phyloP scores from a whole-genome alignment of 92 coral and sea anemone genomes.

The Siderastrea siderea region DNA sequence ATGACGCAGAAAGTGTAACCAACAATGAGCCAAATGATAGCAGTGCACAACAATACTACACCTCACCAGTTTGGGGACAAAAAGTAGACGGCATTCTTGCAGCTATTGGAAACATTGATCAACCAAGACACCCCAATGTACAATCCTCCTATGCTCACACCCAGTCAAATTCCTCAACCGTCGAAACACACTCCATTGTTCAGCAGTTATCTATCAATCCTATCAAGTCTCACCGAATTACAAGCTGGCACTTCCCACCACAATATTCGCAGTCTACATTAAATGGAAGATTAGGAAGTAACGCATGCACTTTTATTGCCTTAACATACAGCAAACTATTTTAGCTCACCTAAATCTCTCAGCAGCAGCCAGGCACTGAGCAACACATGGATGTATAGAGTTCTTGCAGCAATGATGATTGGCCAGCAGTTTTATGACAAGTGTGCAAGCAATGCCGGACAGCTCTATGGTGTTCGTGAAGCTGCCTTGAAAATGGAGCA shows the following conservation, averaged over 20 bases:
- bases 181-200: constrained; percentile 6
- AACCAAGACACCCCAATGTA: not conserved
- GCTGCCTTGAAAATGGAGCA: constrained; percentile 2
- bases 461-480: constrained; percentile 11
- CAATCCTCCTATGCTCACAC: constrained; percentile 24
- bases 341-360: constrained; percentile 13
- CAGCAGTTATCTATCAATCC: constrained; percentile 7
- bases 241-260: constrained; percentile 28
- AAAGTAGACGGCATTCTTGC: not conserved
- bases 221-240: constrained; percentile 2
- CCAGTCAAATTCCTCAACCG: constrained; percentile 13
- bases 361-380: constrained; percentile 2
- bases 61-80: no score
- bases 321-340: constrained; percentile 11
- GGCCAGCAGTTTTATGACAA: constrained; percentile 17
- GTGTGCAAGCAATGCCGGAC: constrained; percentile 3
- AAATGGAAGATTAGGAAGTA: constrained; percentile 3
- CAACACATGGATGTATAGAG: constrained; percentile 9
- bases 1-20: no score
- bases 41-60: no score
- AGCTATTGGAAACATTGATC: constrained; percentile 2
- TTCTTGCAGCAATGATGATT: constrained; percentile 8
- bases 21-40: no score
- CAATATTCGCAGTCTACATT: constrained; percentile 14
- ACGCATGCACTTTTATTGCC: constrained; percentile 10